Conservation (phyloP, 2,888 invertebrate genomes). For the Drosophila aldrichi region DNA sequence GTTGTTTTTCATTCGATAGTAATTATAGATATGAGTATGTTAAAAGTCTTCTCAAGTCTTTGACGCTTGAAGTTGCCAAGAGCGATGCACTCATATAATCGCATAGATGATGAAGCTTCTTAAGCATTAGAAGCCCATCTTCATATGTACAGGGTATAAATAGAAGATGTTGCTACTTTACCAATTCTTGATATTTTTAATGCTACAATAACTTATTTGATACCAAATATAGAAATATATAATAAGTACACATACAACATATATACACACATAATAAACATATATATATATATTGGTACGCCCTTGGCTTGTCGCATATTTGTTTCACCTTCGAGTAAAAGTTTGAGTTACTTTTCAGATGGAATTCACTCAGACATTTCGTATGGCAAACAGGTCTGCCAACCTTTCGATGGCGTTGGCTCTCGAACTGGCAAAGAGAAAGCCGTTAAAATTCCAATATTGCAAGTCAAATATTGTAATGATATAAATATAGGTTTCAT, state of each 20-base stretch:
- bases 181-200: neutral
- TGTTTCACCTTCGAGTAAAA: slow-evolving; percentile 23
- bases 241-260: neutral
- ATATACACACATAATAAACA: neutral
- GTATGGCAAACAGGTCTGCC: slow-evolving; percentile 49
- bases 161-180: neutral
- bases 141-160: neutral
- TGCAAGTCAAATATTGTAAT: slow-evolving; percentile 17
- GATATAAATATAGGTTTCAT: neutral
- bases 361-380: slow-evolving; percentile 35
- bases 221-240: neutral
- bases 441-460: slow-evolving; percentile 51
- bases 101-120: no score
- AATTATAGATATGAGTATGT: no score
- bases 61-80: no score
- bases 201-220: neutral
- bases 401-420: slow-evolving; percentile 20
- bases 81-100: no score
- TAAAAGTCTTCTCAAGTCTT: no score
- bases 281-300: neutral
- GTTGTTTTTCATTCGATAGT: no score
- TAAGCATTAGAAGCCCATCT: neutral
- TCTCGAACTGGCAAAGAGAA: slow-evolving; percentile 55
- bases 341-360: slow-evolving; percentile 7
- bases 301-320: neutral